These are phyloP conservation scores for Catotricha subobsoleta DNA, from an alignment of 2,888 invertebrate genomes.

Conservation along the genomic window DNA sequence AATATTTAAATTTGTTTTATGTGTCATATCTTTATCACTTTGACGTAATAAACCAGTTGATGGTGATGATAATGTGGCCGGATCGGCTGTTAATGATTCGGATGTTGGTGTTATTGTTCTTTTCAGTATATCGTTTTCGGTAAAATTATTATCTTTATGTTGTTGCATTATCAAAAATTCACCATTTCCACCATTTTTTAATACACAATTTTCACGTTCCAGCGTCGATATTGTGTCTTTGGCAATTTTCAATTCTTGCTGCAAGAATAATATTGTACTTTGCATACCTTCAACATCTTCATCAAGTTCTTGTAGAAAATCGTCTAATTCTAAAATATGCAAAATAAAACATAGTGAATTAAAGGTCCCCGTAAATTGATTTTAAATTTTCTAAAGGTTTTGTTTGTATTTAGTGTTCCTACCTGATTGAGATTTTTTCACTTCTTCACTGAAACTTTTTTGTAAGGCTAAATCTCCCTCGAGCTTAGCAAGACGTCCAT, in stretches of 20 bases:
- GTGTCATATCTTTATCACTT: not conserved
- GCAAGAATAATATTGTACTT: conserved; percentile 84
- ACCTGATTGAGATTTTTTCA: conserved; percentile 92
- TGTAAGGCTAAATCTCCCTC: conserved; percentile 91
- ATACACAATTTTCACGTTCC: conserved; percentile 36
- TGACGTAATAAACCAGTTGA: not conserved
- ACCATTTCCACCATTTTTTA: conserved; percentile 15
- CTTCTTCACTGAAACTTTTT: conserved; percentile 89
- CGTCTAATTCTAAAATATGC: conserved; percentile 65
- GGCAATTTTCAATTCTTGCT: conserved; percentile 77
- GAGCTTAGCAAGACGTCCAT: conserved; percentile 83
- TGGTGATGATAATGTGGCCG: not conserved
- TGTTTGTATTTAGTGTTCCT: conserved; percentile 15
- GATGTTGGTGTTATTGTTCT: not conserved
- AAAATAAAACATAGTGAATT: not conserved
- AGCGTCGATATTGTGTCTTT: conserved; percentile 47
- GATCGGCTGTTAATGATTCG: not conserved
- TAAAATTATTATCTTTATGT: not conserved
- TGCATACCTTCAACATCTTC: conserved; percentile 98
- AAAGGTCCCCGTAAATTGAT: no score
- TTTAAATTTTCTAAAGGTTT: not conserved
- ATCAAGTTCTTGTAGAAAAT: conserved; percentile 86
- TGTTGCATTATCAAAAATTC: no score
- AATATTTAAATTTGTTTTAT: not conserved
- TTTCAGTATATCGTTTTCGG: not conserved